Base-by-base conservation (phyloP, 2,113 vertebrate species). In the Burhinus oedicnemus region DNA sequence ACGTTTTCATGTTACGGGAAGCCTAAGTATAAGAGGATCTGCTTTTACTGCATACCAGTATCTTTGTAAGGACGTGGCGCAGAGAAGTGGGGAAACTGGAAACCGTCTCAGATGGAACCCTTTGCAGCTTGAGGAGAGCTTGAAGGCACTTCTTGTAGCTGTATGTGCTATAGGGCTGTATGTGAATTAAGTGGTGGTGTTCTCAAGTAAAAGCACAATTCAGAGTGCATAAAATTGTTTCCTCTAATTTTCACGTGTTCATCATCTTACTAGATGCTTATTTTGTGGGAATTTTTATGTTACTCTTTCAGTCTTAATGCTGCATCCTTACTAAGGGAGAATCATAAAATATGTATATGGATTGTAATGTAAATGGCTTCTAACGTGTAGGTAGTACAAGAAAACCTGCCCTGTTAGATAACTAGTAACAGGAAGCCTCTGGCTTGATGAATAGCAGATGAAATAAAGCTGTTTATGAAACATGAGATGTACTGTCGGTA, bases 401-500 rank as follows among this genome's bases (percentile, higher is more conserved):
- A 84, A 82, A 55, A 82, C 44, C 29, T 84, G 32, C 36, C 45
- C 36, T 84, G 36, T 11, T 70, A 70, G 54, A 27, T 70, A 91
- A 26, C 8, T 11, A 30, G 45, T 40, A 62, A 27, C 11, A 84
- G 54, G n/a, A 69, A 72, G 42, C 65, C 29, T 91, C 45, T 21
- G 61, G 61, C 65, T 52, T 34, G 26, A 42, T 75, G 64, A 86
- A n/a, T 2, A 87, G 29, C 9, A 60, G 42, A 23, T 68, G 51
- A 91, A 92, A 51, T 78, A 87, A 91, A 80, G 74, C 55, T 89
- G 42, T 91, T 74, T 51, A 32, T 72, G 69, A 77, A 89, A 51
- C 13, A 14, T 12, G 78, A 61, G 34, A 6, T 62, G 25, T 30
- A 22, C 34, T 91, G 64, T 71, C 38, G 55, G 45, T 69, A 77